Conservation (phyloP, 2,888 invertebrate genomes). For the Tuta absoluta region DNA sequence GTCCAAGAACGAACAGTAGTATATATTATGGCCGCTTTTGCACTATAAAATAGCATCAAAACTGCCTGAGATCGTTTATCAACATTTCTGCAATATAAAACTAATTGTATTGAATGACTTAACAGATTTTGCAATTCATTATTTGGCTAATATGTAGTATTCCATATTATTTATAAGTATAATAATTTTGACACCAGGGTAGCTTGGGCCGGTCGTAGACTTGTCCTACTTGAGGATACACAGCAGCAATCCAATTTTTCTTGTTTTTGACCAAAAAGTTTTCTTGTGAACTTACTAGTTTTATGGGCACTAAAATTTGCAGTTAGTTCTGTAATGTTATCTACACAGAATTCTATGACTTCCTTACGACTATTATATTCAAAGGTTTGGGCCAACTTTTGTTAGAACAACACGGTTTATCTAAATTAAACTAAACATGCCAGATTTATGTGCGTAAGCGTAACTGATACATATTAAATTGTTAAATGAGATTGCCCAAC, state of each 20-base stretch:
- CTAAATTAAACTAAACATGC: conserved; percentile 20
- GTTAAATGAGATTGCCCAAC: conserved; percentile 14
- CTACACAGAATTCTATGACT: too few relatives aligned
- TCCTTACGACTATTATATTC: not conserved
- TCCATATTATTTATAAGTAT: too few relatives aligned
- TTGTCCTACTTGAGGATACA: too few relatives aligned
- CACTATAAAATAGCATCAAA: not conserved
- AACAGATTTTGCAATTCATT: not conserved
- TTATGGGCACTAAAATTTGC: too few relatives aligned
- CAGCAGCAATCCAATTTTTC: too few relatives aligned
- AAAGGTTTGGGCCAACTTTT: not conserved
- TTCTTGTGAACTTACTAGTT: too few relatives aligned
- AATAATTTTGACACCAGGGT: too few relatives aligned
- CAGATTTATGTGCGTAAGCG: conserved; percentile 17
- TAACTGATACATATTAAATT: conserved; percentile 21
- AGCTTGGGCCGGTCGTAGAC: too few relatives aligned
- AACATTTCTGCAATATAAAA: not conserved
- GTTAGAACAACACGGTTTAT: conserved; percentile 7
- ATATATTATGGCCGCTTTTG: not conserved
- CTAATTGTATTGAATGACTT: not conserved
- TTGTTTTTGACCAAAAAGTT: too few relatives aligned
- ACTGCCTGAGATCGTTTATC: not conserved
- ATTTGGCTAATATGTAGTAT: too few relatives aligned
- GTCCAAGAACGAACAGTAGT: conserved; percentile 8
- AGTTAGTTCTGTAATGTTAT: too few relatives aligned